Percentiles rank a stretch among this genome's conserved stretches.
These are phyloP conservation scores for Zeus faber DNA, from an alignment of 2,113 vertebrate species.

Conservation along the genomic window DNA sequence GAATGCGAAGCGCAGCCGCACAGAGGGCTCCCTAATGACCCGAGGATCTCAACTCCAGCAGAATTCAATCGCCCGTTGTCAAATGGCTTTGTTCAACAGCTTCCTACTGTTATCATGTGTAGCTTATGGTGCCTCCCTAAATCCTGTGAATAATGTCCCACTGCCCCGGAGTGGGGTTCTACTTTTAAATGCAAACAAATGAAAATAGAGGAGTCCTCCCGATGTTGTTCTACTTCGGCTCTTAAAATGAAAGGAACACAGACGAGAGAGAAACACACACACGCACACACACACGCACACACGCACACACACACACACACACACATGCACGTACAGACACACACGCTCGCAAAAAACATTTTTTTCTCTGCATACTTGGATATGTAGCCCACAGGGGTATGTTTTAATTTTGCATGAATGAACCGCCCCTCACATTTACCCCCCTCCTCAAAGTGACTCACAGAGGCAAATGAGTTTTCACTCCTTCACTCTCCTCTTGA, in stretches of 20 bases:
- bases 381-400: slow-evolving; percentile 48
- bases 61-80: slow-evolving; percentile 55
- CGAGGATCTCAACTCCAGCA: slow-evolving; percentile 45
- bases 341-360: slow-evolving; percentile 26
- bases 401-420: slow-evolving; percentile 63
- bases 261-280: not conserved
- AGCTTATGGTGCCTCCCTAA: slow-evolving; percentile 50
- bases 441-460: slow-evolving; percentile 50
- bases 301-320: too few relatives aligned
- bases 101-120: slow-evolving; percentile 42
- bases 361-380: slow-evolving; percentile 55
- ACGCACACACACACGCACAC: too few relatives aligned
- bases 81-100: slow-evolving; percentile 58
- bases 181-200: slow-evolving; percentile 59
- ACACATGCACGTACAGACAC: too few relatives aligned
- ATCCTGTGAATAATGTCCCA: slow-evolving; percentile 59
- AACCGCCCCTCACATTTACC: slow-evolving; percentile 48
- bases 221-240: not conserved
- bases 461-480: slow-evolving; percentile 57
- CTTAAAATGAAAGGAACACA: slow-evolving; percentile 30
- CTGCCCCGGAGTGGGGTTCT: slow-evolving; percentile 45
- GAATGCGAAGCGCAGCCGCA: slow-evolving; percentile 58
- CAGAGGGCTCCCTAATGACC: slow-evolving; percentile 62
- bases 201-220: slow-evolving; percentile 35
- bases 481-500: slow-evolving; percentile 32